Evolutionary conservation across 53 echinoderm and acorn worm genomes (phyloP), one percentile per base, ranked within the genome.

Genomic region (Holothuria leucospilota): DNA sequence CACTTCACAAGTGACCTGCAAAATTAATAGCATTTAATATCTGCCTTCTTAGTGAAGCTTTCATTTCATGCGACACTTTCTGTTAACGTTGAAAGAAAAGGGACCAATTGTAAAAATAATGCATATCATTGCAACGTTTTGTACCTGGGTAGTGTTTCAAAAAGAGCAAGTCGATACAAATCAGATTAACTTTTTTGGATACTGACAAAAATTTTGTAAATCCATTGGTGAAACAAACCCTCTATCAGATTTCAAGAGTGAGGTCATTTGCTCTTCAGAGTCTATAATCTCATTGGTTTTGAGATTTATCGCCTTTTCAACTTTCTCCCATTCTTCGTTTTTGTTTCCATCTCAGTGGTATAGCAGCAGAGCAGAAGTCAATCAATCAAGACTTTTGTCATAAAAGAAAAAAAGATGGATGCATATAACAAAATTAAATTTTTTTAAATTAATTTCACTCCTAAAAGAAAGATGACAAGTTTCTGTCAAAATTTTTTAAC

Each of bases 131-230:
- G 18, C 56, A 56, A 18, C 56, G 15, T 56, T 56, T 56, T 72
- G 72, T 72, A n/a, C 40, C 40, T 41, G 72, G 72, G 40, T n/a
- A 72, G 46, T 72, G 72, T 72, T 39, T 20, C 72, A 72, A 46
- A 46, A 72, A 72, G 40, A 56, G 39, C 39, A 72, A 72, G 20
- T 72, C 72, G 39, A 38, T 72, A 23, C 72, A 72, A 72, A 72
- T 72, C 46, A 41, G 72, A 72, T 72, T 41, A 72, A 41, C 72
- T 46, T 38, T 72, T 71, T 72, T 20, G 20, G 72, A 39, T 72
- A 39, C 72, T 72, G 72, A 72, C 46, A 72, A 72, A 72, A 72
- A 72, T 72, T 40, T 72, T 72, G 72, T 72, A 41, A 72, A 42
- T 39, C 72, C 72, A 72, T 72, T 21, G 46, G 46, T 46, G 34